A percentile compares a stretch with the other conserved stretches of the same genome.
Evolutionary conservation across 2,113 vertebrate species (phyloP).

Genomic region (Sialia sialis): DNA sequence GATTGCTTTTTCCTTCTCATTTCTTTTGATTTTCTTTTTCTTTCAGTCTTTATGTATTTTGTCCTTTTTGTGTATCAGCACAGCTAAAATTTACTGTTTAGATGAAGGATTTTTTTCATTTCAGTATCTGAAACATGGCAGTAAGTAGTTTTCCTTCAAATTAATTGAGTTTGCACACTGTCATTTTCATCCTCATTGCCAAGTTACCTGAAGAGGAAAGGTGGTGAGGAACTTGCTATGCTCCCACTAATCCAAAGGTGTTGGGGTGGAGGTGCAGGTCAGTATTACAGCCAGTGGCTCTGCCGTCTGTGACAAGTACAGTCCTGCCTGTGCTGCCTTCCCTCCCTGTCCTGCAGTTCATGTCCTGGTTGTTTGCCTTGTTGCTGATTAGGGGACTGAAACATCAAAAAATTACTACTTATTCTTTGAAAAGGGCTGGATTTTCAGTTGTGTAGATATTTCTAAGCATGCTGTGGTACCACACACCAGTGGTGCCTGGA

Average conservation of each 20-base stretch:
- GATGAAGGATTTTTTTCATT: background rate
- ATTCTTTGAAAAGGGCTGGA: background rate
- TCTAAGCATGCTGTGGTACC: background rate
- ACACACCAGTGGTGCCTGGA: background rate
- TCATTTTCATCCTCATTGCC: background rate
- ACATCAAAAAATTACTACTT: background rate
- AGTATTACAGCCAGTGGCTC: background rate
- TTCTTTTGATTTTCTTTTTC: background rate
- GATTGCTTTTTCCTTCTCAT: background rate
- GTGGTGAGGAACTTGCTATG: background rate
- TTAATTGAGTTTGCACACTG: background rate
- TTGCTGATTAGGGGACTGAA: background rate
- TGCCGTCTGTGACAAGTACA: background rate
- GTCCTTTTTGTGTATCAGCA: background rate
- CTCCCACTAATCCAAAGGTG: background rate
- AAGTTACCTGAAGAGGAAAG: background rate
- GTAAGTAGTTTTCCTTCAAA: background rate
- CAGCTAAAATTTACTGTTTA: background rate
- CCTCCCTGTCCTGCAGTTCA: background rate
- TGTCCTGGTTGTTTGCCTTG: background rate
- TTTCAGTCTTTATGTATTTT: background rate
- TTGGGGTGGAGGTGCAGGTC: background rate
- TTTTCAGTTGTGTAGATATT: background rate
- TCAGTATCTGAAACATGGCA: background rate
- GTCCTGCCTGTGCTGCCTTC: background rate